Base-by-base conservation (phyloP, 2,113 vertebrate genomes). In the Urocolius indicus region DNA sequence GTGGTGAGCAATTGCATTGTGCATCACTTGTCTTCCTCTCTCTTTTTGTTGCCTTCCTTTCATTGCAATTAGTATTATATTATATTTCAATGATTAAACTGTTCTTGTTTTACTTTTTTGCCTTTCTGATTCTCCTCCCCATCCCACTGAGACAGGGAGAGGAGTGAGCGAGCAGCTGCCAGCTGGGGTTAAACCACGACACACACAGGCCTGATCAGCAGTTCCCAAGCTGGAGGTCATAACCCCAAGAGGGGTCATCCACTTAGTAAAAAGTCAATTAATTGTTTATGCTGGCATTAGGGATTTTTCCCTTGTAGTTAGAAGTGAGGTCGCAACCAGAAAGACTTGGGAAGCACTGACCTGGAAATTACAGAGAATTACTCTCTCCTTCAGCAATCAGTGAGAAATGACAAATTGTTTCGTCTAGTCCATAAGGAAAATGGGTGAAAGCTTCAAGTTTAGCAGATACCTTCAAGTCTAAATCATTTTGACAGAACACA, bases 301-400 rank as follows among this genome's bases (percentile, higher is more conserved):
- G 52, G 90, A 83, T 75, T 34, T 59, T 17, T 21, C 26, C 69
- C 79, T 18, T 81, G 90, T 55, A 86, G 88, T 63, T 80, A 59
- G 83, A 68, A 67, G 59, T 2, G 62, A 93, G 94, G 95, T 93
- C 94, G 90, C 55, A 43, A 10, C 48, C 65, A 84, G 59, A 62
- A 95, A 68, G 82, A 72, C 43, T 55, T 80, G 83, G 88, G 86
- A 93, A 95, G 84, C 79, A 30, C 43, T 90, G 86, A 90, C 96
- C 95, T 89, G 76, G 81, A 77, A 92, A 95, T 88, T 83, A 51
- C 24, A 84, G 58, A 81, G 68, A 87, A 19, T 38, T 66, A 84
- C 69, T 69, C 77, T 59, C 65, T 95, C 80, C 80, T 67, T 54
- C 78, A 80, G 82, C 85, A 57, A 22, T 26, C 32, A 45, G 24